Evolutionary conservation across 2,888 invertebrate species (phyloP), one percentile per base, ranked within the genome.

Genomic region (Stenotaenia linearis): DNA sequence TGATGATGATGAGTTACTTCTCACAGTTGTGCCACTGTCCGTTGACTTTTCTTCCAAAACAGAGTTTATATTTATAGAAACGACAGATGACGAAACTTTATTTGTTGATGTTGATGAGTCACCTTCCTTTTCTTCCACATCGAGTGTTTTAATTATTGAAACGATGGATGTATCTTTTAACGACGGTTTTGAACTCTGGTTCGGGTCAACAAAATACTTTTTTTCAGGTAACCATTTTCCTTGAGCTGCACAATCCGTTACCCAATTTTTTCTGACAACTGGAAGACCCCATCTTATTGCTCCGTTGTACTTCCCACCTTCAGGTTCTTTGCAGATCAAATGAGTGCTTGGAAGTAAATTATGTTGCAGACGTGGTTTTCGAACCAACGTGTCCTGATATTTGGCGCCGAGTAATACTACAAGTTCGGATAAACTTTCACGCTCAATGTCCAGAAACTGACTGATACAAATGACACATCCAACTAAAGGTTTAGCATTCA

Each of bases 271-370:
- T 0, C 86, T 90, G 0, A 97, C 92, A 0, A 93, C 93, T 0
- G 95, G 96, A 80, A 95, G 87, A 12, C 90, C 90, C 97, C 97
- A 97, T 85, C 93, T 94, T 0, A 94, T 93, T 0, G 95, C 96
- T 56, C 88, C 88, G 85, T 93, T 93, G 85, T 96, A 97, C 83
- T 92, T 92, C n/a, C 85, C 85, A 0, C 96, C 95, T 23, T 88
- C 88, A 0, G 93, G 88, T 0, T 88, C 88, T 5, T 91, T 91
- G 82, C 93, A 93, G 3, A 97, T 88, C 0, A 97, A 88, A 85
- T 97, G 93, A 0, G 97, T 96, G 0, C 92, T 93, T 0, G 91
- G 91, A 0, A 88, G 83, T 0, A 91, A 88, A 69, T 86, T 86
- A 69, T 86, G 87, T n/a, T 87, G 86, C 0, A 83, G 82, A 80